A percentile compares a stretch with the other conserved stretches of the same genome.
These are phyloP conservation scores for Malurus cyaneus DNA, from an alignment of 2,113 vertebrate species.

Conservation along the genomic window DNA sequence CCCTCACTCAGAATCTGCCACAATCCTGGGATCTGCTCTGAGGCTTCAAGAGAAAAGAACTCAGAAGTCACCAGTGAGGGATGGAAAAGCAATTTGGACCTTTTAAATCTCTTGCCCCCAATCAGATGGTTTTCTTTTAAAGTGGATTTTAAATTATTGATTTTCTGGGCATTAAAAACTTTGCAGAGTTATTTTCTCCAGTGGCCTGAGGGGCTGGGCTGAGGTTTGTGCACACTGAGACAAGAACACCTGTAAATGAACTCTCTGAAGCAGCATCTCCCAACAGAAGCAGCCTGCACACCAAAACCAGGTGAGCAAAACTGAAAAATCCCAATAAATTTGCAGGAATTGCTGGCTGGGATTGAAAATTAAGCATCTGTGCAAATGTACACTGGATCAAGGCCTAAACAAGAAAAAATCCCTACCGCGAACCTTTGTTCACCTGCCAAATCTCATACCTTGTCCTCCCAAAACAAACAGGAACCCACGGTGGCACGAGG, in stretches of 20 bases:
- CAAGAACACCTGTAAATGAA: not conserved
- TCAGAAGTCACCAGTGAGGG: not conserved
- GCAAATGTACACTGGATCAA: not conserved
- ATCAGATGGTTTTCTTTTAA: not conserved
- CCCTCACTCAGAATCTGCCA: not conserved
- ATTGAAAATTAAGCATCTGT: not conserved
- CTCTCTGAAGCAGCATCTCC: not conserved
- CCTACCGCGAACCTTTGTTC: not conserved
- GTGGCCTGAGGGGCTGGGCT: not conserved
- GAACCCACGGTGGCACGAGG: accelerated
- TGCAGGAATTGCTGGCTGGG: not conserved
- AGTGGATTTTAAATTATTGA: not conserved
- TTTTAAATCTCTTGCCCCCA: accelerated
- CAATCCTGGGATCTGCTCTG: not conserved
- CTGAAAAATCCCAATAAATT: not conserved
- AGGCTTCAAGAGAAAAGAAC: not conserved
- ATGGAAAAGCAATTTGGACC: not conserved
- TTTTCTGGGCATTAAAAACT: not conserved
- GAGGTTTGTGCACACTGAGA: not conserved
- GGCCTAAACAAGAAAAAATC: not conserved
- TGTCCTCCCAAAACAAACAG: not conserved
- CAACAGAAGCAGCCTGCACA: not conserved
- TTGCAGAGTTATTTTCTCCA: not conserved
- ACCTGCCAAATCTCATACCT: not conserved
- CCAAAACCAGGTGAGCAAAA: not conserved